phyloP scores from a whole-genome alignment of 2,113 vertebrate genomes.

The Thamnophis sirtalis region DNA sequence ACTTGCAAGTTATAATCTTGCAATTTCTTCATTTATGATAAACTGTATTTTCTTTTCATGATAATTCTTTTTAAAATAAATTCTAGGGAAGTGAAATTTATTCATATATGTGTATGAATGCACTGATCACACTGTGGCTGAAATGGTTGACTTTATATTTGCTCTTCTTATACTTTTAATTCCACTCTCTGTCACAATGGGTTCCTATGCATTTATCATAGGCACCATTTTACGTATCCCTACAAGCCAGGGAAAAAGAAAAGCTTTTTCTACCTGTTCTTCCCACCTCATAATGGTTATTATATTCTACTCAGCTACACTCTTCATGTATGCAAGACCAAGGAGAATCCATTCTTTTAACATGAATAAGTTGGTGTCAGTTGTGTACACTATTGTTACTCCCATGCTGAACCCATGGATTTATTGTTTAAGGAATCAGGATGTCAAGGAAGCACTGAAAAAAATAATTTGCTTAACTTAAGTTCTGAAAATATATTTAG shows the following conservation, averaged over 20 bases:
- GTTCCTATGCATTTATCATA: slow-evolving; percentile 45
- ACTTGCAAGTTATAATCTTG: neutral
- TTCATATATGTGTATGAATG: slow-evolving; percentile 5
- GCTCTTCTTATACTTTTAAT: slow-evolving; percentile 37
- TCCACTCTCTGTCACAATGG: slow-evolving; percentile 29
- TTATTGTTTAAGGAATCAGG: slow-evolving; percentile 56
- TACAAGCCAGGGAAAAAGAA: slow-evolving; percentile 26
- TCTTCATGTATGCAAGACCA: slow-evolving; percentile 48
- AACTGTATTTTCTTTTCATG: neutral
- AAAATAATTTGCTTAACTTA: slow-evolving; percentile 6
- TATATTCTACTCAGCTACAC: slow-evolving; percentile 40
- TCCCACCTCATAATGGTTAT: slow-evolving; percentile 49
- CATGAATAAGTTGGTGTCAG: slow-evolving; percentile 45
- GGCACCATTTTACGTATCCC: slow-evolving; percentile 20
- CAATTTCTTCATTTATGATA: neutral
- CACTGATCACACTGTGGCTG: neutral
- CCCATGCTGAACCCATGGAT: slow-evolving; percentile 51
- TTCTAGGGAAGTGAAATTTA: neutral
- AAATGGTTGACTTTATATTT: slow-evolving; percentile 46
- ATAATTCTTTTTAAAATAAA: neutral
- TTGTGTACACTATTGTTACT: slow-evolving; percentile 38
- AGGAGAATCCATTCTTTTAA: slow-evolving; percentile 20
- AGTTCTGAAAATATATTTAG: neutral
- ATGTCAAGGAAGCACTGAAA: slow-evolving; percentile 39
- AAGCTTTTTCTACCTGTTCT: slow-evolving; percentile 52